These are phyloP conservation scores for Ursus arctos DNA, from an alignment of 2,113 vertebrate genomes.

Conservation along the genomic window DNA sequence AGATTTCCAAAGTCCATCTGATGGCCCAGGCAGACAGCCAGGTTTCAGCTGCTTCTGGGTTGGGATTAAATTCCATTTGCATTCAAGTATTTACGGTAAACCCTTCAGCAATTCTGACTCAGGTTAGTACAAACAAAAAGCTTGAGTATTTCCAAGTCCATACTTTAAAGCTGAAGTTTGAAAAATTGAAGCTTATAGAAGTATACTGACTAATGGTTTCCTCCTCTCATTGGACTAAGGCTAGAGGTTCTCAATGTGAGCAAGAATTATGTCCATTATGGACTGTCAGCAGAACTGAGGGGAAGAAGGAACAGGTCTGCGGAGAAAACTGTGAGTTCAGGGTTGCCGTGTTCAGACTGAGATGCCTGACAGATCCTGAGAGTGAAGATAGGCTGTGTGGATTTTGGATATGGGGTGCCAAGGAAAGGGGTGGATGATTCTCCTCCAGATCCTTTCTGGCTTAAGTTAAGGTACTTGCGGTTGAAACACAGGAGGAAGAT, in stretches of 20 bases:
- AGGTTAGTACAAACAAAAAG: constrained; percentile 32
- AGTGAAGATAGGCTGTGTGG: background rate
- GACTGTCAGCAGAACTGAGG: background rate
- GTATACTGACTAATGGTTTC: background rate
- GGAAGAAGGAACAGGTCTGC: background rate
- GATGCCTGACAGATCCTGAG: background rate
- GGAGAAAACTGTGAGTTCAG: background rate
- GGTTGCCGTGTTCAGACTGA: background rate
- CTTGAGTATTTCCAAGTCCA: constrained; percentile 46
- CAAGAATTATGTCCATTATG: background rate
- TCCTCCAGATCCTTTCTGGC: background rate
- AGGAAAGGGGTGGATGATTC: background rate
- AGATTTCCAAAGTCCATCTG: constrained; percentile 30
- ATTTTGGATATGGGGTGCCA: background rate
- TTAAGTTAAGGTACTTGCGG: background rate
- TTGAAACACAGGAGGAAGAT: constrained; percentile 31
- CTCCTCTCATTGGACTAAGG: background rate
- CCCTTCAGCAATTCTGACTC: constrained; percentile 48
- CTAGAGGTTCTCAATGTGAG: background rate
- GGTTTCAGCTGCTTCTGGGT: constrained; percentile 59
- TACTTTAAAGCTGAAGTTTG: constrained; percentile 9
- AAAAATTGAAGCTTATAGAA: constrained; percentile 38
- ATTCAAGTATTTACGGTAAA: constrained; percentile 67
- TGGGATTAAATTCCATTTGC: constrained; percentile 72
- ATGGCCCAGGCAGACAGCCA: constrained; percentile 65